These are phyloP conservation scores for Brenthis hecate DNA, from an alignment of 2,888 invertebrate genomes.

Conservation along the genomic window DNA sequence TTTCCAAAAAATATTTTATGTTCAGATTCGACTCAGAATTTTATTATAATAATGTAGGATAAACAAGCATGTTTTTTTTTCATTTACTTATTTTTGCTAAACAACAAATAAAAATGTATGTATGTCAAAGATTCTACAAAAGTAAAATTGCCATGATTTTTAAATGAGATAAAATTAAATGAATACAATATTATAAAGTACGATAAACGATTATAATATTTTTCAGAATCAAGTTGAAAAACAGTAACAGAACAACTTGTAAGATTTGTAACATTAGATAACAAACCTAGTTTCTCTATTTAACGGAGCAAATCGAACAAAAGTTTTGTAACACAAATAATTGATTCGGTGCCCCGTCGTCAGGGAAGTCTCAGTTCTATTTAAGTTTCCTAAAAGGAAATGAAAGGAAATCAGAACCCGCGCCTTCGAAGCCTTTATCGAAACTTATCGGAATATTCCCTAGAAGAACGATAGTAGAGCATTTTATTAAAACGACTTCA, in stretches of 20 bases:
- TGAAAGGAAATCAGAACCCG: conserved; percentile 79
- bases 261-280: conserved; percentile 48
- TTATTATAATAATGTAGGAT: no score
- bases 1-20: no score
- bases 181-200: no score
- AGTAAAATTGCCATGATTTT: no score
- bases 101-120: no score
- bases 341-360: conserved; percentile 77
- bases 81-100: no score
- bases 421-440: conserved; percentile 74
- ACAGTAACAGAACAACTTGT: conserved; percentile 35
- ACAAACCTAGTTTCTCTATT: conserved; percentile 59
- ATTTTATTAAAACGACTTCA: conserved; percentile 64
- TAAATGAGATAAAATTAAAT: no score
- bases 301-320: conserved; percentile 63
- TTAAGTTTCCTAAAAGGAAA: conserved; percentile 82
- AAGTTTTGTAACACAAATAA: conserved; percentile 77
- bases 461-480: conserved; percentile 56
- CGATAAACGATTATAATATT: no score
- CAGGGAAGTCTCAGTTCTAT: conserved; percentile 79
- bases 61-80: no score
- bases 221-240: background rate
- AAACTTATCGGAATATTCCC: conserved; percentile 74
- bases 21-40: no score
- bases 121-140: no score